A percentile compares a stretch with the other conserved stretches of the same genome.
Evolutionary conservation across 2,888 invertebrate species (phyloP).

Genomic region (Phortica magna): DNA sequence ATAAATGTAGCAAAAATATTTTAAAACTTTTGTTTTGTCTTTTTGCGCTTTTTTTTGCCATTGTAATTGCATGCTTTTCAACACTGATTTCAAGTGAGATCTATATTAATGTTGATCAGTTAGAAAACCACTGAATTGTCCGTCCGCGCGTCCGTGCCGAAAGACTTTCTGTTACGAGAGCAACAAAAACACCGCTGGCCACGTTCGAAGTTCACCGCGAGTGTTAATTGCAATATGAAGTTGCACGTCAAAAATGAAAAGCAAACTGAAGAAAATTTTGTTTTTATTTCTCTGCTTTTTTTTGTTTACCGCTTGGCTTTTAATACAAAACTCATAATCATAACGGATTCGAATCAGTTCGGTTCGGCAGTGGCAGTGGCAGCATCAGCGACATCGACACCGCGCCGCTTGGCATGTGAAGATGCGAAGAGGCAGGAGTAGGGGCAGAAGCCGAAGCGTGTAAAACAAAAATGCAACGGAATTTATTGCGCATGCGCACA

Average conservation of each 20-base stretch:
- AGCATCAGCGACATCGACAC: neutral
- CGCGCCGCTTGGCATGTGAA: neutral
- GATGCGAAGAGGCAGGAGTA: no score
- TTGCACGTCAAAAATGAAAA: slow-evolving; percentile 67
- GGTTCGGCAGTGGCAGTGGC: no score
- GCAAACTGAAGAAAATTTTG: slow-evolving; percentile 52
- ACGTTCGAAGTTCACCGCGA: slow-evolving; percentile 4
- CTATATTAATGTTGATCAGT: neutral
- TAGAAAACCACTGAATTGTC: no score
- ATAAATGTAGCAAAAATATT: neutral
- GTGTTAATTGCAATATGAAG: slow-evolving; percentile 37
- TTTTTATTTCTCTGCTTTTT: no score
- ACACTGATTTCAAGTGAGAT: neutral
- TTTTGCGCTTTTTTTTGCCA: neutral
- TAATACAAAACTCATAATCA: slow-evolving; percentile 19
- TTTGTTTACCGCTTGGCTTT: neutral
- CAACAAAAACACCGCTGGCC: neutral
- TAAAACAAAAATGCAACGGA: slow-evolving; percentile 13
- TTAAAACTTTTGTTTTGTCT: neutral
- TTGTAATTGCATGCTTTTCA: no score
- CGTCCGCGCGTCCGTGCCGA: no score
- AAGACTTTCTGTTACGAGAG: neutral
- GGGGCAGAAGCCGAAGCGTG: neutral
- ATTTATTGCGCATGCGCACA: slow-evolving; percentile 3
- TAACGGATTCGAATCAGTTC: slow-evolving; percentile 6